Base-by-base conservation (phyloP, 2,113 vertebrate genomes). In the Apeltes quadracus region DNA sequence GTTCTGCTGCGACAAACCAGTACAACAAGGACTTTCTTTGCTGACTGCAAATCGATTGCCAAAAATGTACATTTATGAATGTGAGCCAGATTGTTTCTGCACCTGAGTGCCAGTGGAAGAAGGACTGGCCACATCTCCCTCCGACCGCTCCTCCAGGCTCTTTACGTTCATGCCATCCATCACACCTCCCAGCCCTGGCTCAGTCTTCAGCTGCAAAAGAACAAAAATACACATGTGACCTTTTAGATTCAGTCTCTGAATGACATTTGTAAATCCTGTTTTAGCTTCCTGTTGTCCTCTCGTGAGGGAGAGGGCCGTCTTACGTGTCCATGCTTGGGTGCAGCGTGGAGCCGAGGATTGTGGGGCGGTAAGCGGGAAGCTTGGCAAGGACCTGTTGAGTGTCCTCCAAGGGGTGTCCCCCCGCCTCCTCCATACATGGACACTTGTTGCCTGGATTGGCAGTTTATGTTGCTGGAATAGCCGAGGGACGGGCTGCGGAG, bases 41-140 rank as follows among this genome's bases (percentile, higher is more conserved):
- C 10, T 25, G 15, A 54, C 16, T 43, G 23, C 2, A 67, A n/a
- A n/a, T n/a, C n/a, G n/a, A 32, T 13, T 56, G 5, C 41, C 32
- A 43, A 63, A 53, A 12, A 61, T 51, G 9, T 7, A 27, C 56
- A 54, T 53, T 16, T 29, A 20, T 61, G 3, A 55, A 20, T 3
- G 16, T 53, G 34, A 51, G 27, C 32, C 39, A 7, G 25, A 16
- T 1, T 1, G 20, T 25, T 36, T 41, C 22, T 71, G 34, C 93
- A 99, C 97, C 96, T 98, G 97, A 32, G 96, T 96, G 82, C 96
- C 95, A 0, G 95, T 95, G 48, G 97, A 99, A 3, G 95, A 96
- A 3, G 97, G 97, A 69, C 97, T 99, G 82, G 96, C 96, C 84
- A 97, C 91, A 48, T 97, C 95, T 0, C 96, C 96, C 84, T 98